These are phyloP conservation scores for Lithophane ornitopus DNA, from an alignment of 2,888 invertebrate species.

Conservation along the genomic window DNA sequence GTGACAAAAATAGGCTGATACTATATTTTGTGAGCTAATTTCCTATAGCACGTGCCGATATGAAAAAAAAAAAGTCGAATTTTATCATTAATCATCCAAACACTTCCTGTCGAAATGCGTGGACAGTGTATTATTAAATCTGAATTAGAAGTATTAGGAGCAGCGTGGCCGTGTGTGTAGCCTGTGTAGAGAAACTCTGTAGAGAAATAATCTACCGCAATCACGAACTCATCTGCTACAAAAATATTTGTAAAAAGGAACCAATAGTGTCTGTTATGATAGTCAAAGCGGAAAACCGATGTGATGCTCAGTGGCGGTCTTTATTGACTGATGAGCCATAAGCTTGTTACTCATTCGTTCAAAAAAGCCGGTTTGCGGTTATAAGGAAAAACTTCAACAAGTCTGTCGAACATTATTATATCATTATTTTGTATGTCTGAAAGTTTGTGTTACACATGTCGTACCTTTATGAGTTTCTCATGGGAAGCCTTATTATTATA, in stretches of 20 bases:
- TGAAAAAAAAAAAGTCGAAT: background rate
- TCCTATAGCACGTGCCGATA: background rate
- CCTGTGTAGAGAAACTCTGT: background rate
- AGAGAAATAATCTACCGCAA: background rate
- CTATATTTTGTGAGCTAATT: background rate
- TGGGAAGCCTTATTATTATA: constrained; percentile 8
- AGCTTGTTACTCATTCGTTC: constrained; percentile 17
- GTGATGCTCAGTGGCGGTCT: background rate
- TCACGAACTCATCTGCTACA: background rate
- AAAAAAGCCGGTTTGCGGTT: constrained; percentile 21
- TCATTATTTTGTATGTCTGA: constrained; percentile 22
- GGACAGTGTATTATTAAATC: background rate
- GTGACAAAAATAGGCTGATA: background rate
- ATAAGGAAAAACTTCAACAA: constrained; percentile 33
- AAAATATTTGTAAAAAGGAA: constrained; percentile 12
- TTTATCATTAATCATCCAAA: background rate
- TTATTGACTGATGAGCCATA: constrained; percentile 29
- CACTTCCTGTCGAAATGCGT: background rate
- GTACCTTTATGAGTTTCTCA: constrained; percentile 15
- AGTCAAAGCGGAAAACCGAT: constrained; percentile 24
- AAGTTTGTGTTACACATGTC: constrained; percentile 21
- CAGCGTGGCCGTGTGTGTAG: background rate
- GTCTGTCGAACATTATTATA: constrained; percentile 20
- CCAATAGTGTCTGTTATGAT: constrained; percentile 9
- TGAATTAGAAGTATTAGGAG: constrained; percentile 1